Conservation (phyloP, 2,113 vertebrate species). For the Accipiter cooperii region DNA sequence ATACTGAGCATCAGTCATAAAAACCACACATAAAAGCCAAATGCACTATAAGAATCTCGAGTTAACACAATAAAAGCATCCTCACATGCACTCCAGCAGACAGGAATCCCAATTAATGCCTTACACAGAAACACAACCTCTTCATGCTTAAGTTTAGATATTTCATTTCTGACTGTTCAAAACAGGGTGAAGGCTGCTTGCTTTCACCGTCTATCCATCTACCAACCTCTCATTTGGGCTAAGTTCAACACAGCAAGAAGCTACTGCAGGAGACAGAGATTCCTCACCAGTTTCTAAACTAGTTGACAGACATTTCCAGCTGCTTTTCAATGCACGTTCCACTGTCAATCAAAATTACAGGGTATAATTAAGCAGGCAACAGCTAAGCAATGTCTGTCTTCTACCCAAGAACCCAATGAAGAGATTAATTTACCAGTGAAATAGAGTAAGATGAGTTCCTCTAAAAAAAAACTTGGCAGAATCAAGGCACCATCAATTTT, state of each 20-base stretch:
- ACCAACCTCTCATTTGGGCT: not conserved
- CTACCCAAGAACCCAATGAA: conserved; percentile 35
- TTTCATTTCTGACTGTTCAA: not conserved
- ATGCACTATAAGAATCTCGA: not conserved
- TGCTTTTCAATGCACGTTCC: not conserved
- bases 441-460: conserved; percentile 1
- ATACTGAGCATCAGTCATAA: not conserved
- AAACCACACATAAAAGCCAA: not conserved
- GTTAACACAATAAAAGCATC: not conserved
- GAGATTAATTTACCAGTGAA: conserved; percentile 45
- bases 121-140: not conserved
- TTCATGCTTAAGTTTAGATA: not conserved
- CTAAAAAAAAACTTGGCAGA: not conserved
- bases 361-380: conserved; percentile 47
- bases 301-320: not conserved
- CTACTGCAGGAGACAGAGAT: not conserved
- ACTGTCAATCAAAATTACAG: conserved; percentile 30
- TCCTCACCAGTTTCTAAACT: not conserved
- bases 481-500: not conserved
- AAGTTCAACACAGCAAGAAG: not conserved
- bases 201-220: not conserved
- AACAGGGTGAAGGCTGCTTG: not conserved
- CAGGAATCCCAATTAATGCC: conserved; percentile 10
- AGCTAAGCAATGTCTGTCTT: conserved; percentile 32
- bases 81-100: not conserved